Percentiles rank a stretch among this genome's conserved stretches.
These are phyloP conservation scores for Hyperoplus lanceolatus DNA, from an alignment of 2,797 vertebrate species.

Conservation along the genomic window DNA sequence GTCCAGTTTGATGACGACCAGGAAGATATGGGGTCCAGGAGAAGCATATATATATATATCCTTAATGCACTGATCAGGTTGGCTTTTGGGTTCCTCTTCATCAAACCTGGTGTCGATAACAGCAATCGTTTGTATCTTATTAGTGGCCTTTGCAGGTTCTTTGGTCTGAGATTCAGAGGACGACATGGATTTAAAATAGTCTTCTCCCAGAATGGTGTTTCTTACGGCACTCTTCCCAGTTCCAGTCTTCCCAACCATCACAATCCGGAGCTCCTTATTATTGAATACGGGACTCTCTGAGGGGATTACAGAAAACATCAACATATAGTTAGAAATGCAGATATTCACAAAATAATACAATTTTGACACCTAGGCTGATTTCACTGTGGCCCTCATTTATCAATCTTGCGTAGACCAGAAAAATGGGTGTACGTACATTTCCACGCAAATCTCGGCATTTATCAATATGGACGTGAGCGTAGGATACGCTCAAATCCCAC, in stretches of 20 bases:
- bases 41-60: too few species aligned
- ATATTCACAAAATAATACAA: not conserved
- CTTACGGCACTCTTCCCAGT: not conserved
- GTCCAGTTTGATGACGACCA: constrained; percentile 1
- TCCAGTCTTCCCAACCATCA: not conserved
- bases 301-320: not conserved
- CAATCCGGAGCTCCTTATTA: not conserved
- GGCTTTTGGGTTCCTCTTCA: not conserved
- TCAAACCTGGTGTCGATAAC: not conserved
- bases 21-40: constrained; percentile 17
- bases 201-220: not conserved
- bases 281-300: not conserved
- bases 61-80: not conserved
- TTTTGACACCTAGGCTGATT: not conserved
- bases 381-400: too few species aligned
- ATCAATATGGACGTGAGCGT: too few species aligned
- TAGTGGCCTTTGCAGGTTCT: accelerated
- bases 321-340: not conserved
- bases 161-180: not conserved
- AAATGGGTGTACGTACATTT: too few species aligned
- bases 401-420: too few species aligned
- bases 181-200: not conserved
- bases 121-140: not conserved
- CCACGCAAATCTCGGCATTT: too few species aligned
- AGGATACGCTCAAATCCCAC: too few species aligned